A percentile compares a stretch with the other conserved stretches of the same genome.
Conservation (phyloP, 2,113 vertebrate genomes). For the Meles meles region DNA sequence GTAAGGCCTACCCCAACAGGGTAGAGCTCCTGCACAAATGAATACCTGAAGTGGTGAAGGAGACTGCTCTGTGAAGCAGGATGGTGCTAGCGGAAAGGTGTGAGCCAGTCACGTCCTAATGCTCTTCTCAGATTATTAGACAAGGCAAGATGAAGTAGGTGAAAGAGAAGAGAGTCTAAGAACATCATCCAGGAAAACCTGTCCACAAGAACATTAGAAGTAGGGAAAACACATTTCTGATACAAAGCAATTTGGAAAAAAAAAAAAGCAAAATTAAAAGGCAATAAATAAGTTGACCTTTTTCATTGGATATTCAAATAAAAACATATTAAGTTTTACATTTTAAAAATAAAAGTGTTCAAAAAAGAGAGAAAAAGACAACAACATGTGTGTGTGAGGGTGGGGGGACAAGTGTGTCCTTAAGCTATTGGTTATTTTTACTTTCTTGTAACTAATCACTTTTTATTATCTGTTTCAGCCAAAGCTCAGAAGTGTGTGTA, state of each 20-base stretch:
- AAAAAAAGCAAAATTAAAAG: neutral
- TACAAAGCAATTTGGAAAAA: neutral
- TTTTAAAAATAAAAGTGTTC: neutral
- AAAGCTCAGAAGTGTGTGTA: neutral
- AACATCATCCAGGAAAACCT: neutral
- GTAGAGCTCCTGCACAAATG: neutral
- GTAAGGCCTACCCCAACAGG: neutral
- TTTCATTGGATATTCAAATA: neutral
- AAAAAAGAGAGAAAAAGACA: neutral
- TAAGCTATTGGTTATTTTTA: neutral
- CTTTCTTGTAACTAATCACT: neutral
- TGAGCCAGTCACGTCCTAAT: fast-evolving
- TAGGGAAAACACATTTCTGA: neutral
- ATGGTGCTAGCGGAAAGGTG: neutral
- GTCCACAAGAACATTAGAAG: neutral
- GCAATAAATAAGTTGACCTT: neutral
- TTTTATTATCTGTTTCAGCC: neutral
- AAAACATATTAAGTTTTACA: neutral
- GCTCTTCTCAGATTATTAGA: neutral
- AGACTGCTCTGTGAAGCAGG: neutral
- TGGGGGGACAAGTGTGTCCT: neutral
- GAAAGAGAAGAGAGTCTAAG: neutral
- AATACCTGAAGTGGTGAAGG: fast-evolving
- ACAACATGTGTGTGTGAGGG: neutral
- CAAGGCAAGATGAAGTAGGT: neutral